Conservation (phyloP, 2,888 invertebrate species). For the Argyresthia albistria region DNA sequence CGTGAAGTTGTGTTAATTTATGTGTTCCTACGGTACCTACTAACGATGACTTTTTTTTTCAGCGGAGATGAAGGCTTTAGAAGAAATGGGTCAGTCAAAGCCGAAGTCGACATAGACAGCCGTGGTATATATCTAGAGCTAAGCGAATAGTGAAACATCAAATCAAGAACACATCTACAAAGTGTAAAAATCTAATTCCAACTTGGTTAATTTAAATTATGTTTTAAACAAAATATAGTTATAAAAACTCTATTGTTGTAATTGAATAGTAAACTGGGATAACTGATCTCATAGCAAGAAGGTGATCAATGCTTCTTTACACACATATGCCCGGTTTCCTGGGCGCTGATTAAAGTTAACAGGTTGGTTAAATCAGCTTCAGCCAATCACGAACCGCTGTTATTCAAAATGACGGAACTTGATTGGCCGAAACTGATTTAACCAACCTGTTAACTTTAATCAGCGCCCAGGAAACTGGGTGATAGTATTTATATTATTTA, state of each 20-base stretch:
- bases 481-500: too few relatives aligned
- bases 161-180: not conserved
- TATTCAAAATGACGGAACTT: too few relatives aligned
- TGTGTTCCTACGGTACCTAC: not conserved
- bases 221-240: slow-evolving; percentile 50
- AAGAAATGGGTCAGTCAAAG: slow-evolving; percentile 40
- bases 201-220: slow-evolving; percentile 2
- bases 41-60: slow-evolving; percentile 28
- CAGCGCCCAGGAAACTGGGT: too few relatives aligned
- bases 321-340: too few relatives aligned
- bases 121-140: slow-evolving; percentile 22
- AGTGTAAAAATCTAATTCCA: slow-evolving; percentile 31
- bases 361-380: too few relatives aligned
- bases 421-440: too few relatives aligned
- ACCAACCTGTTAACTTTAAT: too few relatives aligned
- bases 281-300: too few relatives aligned
- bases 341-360: too few relatives aligned
- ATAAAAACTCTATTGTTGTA: not conserved
- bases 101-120: slow-evolving; percentile 27
- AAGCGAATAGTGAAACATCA: slow-evolving; percentile 20
- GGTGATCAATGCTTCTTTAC: too few relatives aligned
- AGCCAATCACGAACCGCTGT: too few relatives aligned
- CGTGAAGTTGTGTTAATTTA: not conserved
- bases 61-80: slow-evolving; percentile 59
- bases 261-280: too few relatives aligned